These are phyloP conservation scores for Botrylloides violaceus DNA, from an alignment of 23 tunicate species.

Conservation along the genomic window DNA sequence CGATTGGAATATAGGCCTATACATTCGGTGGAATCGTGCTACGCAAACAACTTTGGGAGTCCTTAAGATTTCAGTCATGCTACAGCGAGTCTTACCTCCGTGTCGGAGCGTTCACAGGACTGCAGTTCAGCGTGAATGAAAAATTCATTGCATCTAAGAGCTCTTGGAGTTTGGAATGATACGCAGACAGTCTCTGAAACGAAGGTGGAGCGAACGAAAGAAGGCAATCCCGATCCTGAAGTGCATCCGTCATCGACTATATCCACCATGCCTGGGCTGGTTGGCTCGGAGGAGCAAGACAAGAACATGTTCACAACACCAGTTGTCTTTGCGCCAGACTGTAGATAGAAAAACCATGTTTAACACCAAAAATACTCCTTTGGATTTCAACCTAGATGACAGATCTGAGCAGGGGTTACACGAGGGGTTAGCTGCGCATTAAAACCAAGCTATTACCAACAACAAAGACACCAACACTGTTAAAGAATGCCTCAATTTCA, in stretches of 20 bases:
- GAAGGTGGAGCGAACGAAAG: not conserved
- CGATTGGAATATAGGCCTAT: no score
- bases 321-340: slow-evolving; percentile 1
- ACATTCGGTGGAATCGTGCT: no score
- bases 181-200: slow-evolving; percentile 12
- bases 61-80: no score
- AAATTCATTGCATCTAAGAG: slow-evolving; percentile 2
- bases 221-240: slow-evolving; percentile 7
- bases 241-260: slow-evolving; percentile 19
- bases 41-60: no score
- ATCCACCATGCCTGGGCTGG: not conserved
- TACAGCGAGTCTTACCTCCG: slow-evolving; percentile 19
- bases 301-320: slow-evolving; percentile 6
- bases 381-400: no score
- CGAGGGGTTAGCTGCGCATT: no score
- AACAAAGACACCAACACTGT: no score
- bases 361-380: no score
- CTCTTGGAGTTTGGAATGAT: slow-evolving; percentile 11
- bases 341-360: no score
- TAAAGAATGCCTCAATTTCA: no score
- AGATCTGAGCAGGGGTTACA: no score
- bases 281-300: not conserved
- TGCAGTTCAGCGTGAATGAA: slow-evolving; percentile 20
- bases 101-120: not conserved
- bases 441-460: no score